Conservation (phyloP, 2,113 vertebrate genomes). For the Meles meles region DNA sequence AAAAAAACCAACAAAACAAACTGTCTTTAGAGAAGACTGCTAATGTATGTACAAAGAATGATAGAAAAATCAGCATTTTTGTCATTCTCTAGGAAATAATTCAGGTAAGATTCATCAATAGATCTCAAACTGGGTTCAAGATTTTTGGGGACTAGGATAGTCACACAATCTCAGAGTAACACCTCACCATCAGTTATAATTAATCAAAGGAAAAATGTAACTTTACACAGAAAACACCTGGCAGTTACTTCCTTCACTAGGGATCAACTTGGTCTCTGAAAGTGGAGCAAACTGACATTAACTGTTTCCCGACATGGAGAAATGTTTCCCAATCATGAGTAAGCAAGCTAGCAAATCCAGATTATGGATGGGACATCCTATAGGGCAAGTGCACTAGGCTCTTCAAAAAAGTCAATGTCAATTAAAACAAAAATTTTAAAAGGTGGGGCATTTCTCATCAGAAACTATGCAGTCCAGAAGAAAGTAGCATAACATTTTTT, state of each 20-base stretch:
- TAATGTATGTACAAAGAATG: neutral
- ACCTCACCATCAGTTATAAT: neutral
- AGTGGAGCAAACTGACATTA: neutral
- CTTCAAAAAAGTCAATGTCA: neutral
- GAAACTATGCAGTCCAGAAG: neutral
- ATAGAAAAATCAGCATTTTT: neutral
- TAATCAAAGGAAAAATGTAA: neutral
- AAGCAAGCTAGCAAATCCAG: neutral
- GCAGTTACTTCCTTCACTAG: neutral
- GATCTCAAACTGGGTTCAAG: neutral
- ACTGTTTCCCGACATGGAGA: neutral
- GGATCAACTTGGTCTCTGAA: neutral
- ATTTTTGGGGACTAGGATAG: neutral
- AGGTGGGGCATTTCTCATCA: neutral
- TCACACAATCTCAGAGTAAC: neutral
- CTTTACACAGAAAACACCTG: neutral
- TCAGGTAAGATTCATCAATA: neutral
- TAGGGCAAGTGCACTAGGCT: neutral
- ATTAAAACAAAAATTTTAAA: neutral
- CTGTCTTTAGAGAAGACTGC: neutral
- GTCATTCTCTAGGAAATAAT: neutral
- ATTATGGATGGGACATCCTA: neutral
- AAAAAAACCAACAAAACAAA: neutral
- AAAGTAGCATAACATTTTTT: neutral
- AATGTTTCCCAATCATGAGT: neutral